phyloP scores from a whole-genome alignment of 2,113 vertebrate genomes.

The Mohoua ochrocephala region DNA sequence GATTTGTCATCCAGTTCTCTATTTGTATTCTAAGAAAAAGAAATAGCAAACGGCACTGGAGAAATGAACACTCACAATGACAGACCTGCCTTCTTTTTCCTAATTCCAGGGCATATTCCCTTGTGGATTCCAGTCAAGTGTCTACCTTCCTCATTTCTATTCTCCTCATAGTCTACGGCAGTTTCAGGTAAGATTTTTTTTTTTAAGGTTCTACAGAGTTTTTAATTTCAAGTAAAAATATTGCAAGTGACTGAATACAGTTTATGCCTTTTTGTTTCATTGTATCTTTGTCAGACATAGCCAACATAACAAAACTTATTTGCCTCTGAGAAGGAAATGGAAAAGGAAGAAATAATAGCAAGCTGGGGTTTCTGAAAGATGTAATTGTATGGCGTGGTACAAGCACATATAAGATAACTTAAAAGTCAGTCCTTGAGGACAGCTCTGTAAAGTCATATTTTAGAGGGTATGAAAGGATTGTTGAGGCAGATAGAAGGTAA shows the following conservation, averaged over 20 bases:
- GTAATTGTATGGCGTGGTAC: not conserved
- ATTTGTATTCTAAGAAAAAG: not conserved
- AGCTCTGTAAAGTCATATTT: not conserved
- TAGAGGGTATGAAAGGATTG: not conserved
- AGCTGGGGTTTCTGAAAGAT: not conserved
- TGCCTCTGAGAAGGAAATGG: not conserved
- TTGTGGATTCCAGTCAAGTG: constrained; percentile 99
- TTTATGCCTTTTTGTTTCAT: not conserved
- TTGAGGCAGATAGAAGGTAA: not conserved
- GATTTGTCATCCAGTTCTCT: not conserved
- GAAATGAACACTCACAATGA: not conserved
- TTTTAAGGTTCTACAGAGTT: not conserved
- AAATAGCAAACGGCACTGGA: not conserved
- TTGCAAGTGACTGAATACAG: not conserved
- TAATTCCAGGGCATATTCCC: constrained; percentile 91
- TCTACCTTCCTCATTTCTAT: constrained; percentile 96
- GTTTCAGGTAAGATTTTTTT: constrained; percentile 78
- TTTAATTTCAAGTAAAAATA: not conserved
- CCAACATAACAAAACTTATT: not conserved
- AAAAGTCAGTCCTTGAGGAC: not conserved
- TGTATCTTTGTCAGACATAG: not conserved
- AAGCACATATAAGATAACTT: not conserved
- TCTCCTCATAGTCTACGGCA: constrained; percentile 83
- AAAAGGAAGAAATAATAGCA: not conserved
- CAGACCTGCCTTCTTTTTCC: not conserved